Evolutionary conservation across 2,888 invertebrate genomes (phyloP), one percentile per base, ranked within the genome.

Genomic region (Protonemura montana): DNA sequence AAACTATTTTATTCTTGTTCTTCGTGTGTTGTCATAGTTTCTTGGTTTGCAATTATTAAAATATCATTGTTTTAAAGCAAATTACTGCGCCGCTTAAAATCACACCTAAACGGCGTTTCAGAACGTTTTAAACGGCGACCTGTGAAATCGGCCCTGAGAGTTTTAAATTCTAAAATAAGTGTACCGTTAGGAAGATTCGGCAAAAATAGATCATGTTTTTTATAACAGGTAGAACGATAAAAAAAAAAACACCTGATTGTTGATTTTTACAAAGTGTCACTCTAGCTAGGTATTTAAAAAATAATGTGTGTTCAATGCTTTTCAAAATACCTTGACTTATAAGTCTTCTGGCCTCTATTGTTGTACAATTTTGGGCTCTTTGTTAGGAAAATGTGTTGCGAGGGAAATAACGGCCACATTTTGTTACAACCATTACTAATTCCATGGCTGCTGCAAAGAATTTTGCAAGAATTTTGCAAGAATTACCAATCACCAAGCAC

Each of bases 401-500:
- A 16, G 7, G 59, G 5, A 41, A 59, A 21, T 2, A 2, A 21
- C 59, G 59, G 59, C 3, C 2, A 59, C 7, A 21, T 59, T 59
- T 59, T 59, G 59, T 59, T 59, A 59, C 21, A 7, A 59, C 21
- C 59, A 21, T 59, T 59, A 59, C 59, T 59, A 13, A 21, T 59
- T 59, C 59, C 59, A 59, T 59, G 59, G 59, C 59, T 59, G 59
- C 21, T 59, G 59, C 59, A 59, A 59, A 10, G 21, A 21, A 41
- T 41, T 59, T 59, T 59, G 59, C 59, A 59, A 59, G 35, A 59
- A 21, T 7, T 41, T 59, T 59, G 59, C 59, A 59, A 59, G 59
- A 59, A 59, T 13, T 59, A 59, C 59, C 59, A 59, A 59, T 59
- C 59, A 59, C 59, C 59, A 59, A 59, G 59, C 59, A 59, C 59